Percentiles rank a stretch among this genome's conserved stretches.
These are phyloP conservation scores for Delphinapterus leucas DNA, from an alignment of 2,113 vertebrate species.

Conservation along the genomic window DNA sequence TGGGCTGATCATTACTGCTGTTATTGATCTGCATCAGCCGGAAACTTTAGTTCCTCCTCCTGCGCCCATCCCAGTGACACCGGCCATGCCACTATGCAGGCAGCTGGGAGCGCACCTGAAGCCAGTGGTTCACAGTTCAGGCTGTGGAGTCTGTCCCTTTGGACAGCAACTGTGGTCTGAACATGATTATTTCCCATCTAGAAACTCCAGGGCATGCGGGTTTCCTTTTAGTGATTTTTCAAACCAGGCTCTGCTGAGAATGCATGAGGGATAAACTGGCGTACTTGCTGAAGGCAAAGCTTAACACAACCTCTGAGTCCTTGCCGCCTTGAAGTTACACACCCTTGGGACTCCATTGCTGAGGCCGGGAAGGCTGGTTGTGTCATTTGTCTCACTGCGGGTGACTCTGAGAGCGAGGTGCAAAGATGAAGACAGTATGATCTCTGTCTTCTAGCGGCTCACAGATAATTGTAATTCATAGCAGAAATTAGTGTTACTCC, in stretches of 20 bases:
- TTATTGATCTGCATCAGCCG: background rate
- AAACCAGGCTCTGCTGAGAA: background rate
- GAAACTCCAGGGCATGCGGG: background rate
- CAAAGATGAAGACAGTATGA: background rate
- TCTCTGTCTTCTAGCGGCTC: background rate
- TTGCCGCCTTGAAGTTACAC: rapidly evolving
- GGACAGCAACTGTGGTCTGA: background rate
- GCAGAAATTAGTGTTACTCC: background rate
- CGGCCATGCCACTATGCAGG: rapidly evolving
- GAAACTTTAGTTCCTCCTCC: background rate
- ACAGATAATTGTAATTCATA: background rate
- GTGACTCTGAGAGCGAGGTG: background rate
- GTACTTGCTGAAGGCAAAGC: background rate
- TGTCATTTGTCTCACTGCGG: background rate
- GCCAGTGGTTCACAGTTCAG: background rate
- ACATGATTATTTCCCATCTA: background rate
- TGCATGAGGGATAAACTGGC: background rate
- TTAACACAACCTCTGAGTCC: background rate
- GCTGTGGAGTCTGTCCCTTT: background rate
- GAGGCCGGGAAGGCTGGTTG: background rate
- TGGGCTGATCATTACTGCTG: background rate
- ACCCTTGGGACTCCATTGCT: background rate
- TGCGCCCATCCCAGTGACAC: background rate
- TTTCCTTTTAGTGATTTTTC: background rate
- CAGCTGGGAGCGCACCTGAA: background rate